phyloP scores from a whole-genome alignment of 2,113 vertebrate genomes.

The Epinephelus fuscoguttatus region DNA sequence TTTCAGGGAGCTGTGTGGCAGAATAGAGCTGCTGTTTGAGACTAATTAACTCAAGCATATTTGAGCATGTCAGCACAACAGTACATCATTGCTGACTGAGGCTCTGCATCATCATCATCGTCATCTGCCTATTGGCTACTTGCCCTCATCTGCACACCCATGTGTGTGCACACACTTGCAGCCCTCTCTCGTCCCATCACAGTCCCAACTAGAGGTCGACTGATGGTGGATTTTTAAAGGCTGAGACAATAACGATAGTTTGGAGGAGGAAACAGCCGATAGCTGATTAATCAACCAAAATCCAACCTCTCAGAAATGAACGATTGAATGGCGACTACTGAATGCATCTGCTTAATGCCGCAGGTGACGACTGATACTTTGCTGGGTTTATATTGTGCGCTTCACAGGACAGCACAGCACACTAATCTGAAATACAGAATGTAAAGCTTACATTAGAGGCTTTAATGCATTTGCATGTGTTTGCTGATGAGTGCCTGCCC shows the following conservation, averaged over 20 bases:
- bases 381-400: not conserved
- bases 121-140: constrained; percentile 76
- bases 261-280: too few species aligned
- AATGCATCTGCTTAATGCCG: constrained; percentile 44
- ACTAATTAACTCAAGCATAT: constrained; percentile 78
- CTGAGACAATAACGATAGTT: too few species aligned
- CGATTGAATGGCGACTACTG: constrained; percentile 43
- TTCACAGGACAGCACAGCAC: not conserved
- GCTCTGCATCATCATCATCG: constrained; percentile 58
- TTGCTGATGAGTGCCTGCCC: constrained; percentile 58
- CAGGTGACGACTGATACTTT: constrained; percentile 15
- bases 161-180: constrained; percentile 46
- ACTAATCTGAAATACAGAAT: constrained; percentile 44
- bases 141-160: constrained; percentile 47
- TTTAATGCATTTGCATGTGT: constrained; percentile 49
- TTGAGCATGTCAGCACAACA: constrained; percentile 76
- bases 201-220: constrained; percentile 15
- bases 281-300: too few species aligned
- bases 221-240: too few species aligned
- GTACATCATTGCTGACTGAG: constrained; percentile 68
- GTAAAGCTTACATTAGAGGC: constrained; percentile 39
- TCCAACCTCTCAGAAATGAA: too few species aligned
- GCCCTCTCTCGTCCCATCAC: constrained; percentile 38
- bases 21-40: constrained; percentile 65
- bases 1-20: constrained; percentile 41